Evolutionary conservation across 2,888 invertebrate genomes (phyloP), one percentile per base, ranked within the genome.

Genomic region (Drosophila leonis): DNA sequence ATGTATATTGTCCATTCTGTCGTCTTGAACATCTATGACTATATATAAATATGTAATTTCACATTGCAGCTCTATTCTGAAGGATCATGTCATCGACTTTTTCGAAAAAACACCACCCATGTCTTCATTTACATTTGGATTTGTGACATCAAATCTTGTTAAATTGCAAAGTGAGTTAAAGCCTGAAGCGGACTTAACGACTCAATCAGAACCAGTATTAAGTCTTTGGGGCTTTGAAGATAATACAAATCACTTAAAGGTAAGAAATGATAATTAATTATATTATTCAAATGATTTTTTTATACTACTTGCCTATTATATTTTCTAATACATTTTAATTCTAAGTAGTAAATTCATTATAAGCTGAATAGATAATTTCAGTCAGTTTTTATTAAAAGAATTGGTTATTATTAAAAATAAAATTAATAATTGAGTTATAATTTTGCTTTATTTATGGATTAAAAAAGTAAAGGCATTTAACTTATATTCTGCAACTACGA

Each of bases 111-210:
- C 97, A 0, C 96, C 96, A 0, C 95, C 95, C 3, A 96, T 97
- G 95, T 95, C 97, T 1, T 95, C 97, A 0, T 96, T 95, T 91
- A 95, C 96, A 0, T 93, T 97, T 48, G 96, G 96, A 0, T 93
- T 97, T 66, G 94, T 97, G 12, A 94, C 96, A 24, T 96, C 96
- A 0, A 95, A 96, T 72, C 93, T 97, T 57, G 91, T 93, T 55
- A 91, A 74, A 78, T 66, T 65, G 0, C 62, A 70, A n/a, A 29
- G 39, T 29, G 9, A 49, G 12, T 15, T 24, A 1, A 44, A 44
- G 8, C 8, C 0, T 1, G 3, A 10, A 7, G 13, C 8, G 12
- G 44, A 78, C 9, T 13, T 12, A 15, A 29, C 18, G 5, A 27
- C 13, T 1, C 31, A 18, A 5, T 1, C 20, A 27, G n/a, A 54